A percentile compares a stretch with the other conserved stretches of the same genome.
These are phyloP conservation scores for Buathra laborator DNA, from an alignment of 2,888 invertebrate genomes.

Conservation along the genomic window DNA sequence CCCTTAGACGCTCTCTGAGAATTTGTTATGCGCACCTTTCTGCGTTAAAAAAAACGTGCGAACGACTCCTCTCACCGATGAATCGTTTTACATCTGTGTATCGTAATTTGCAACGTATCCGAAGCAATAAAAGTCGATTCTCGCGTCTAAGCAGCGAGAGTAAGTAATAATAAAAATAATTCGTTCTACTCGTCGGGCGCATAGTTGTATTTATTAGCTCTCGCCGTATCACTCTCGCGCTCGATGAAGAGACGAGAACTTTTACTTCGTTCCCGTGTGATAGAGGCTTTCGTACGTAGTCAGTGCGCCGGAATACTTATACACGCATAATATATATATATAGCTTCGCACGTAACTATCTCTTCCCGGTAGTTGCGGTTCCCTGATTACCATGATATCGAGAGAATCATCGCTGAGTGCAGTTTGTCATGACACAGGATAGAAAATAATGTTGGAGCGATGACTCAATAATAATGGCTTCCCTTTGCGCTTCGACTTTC, in stretches of 20 bases:
- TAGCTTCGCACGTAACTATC: not conserved
- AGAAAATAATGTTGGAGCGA: no score
- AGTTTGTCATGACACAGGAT: constrained; percentile 23
- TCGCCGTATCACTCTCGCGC: constrained; percentile 33
- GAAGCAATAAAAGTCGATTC: no score
- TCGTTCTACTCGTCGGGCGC: constrained; percentile 6
- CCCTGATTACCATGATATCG: no score
- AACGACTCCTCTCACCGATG: no score
- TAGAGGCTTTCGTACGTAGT: constrained; percentile 38
- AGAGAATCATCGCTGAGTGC: constrained; percentile 33
- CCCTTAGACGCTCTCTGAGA: no score
- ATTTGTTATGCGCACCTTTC: no score
- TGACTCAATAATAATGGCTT: no score
- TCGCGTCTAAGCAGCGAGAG: constrained; percentile 5
- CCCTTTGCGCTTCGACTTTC: no score
- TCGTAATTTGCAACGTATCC: no score
- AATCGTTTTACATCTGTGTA: no score
- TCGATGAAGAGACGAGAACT: constrained; percentile 44
- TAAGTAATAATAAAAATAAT: constrained; percentile 29
- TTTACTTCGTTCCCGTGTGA: constrained; percentile 67
- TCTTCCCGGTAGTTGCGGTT: no score
- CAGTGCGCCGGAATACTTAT: not conserved
- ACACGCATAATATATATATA: not conserved
- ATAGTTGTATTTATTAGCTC: constrained; percentile 20
- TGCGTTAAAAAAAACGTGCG: no score